Base-by-base conservation (phyloP, 2,888 invertebrate species). In the Chromoteleia sp. region DNA sequence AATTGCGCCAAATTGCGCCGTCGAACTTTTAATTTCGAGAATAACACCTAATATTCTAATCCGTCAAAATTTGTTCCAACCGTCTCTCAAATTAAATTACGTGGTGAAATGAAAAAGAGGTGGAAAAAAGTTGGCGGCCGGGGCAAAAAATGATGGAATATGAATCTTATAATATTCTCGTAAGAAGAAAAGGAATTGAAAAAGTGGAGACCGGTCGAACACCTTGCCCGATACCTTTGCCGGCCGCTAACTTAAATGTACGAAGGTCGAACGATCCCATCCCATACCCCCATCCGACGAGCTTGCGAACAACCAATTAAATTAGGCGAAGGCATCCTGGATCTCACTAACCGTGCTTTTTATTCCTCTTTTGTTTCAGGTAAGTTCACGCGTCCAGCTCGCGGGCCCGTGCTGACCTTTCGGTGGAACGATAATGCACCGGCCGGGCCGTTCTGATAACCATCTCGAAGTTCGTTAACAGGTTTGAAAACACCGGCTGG, bases 401-500 rank as follows among this genome's bases (percentile, higher is more conserved):
- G 78, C 77, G 83, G 76, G 2, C 73, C 65, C 75, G 75, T 71
- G 59, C 80, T 87, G 87, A 88, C 86, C 87, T 85, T 81, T 82
- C 76, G 56, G 43, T 63, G 84, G 82, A 81, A 85, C 85, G 84
- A 87, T 87, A 87, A 87, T 87, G 85, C 88, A 85, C 81, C 82
- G 79, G 63, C 58, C 78, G 56, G 67, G 7, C 77, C 71, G 21
- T 68, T 25, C 50, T 83, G 88, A 89, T 87, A 88, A 86, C 74
- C 85, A 88, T 88, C 88, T 84, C 45, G 59, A 81, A 83, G 88
- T 89, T 89, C 86, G 88, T 89, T 88, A 89, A 87, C 85, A 78
- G 85, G 80, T 84, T 84, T 84, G 84, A 84, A 85, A 81, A 75
- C 78, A 76, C 71, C 80, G 50, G 63, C 82, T 83, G 81, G 83